phyloP scores from a whole-genome alignment of 2,888 invertebrate species.

The Cephalotes varians region DNA sequence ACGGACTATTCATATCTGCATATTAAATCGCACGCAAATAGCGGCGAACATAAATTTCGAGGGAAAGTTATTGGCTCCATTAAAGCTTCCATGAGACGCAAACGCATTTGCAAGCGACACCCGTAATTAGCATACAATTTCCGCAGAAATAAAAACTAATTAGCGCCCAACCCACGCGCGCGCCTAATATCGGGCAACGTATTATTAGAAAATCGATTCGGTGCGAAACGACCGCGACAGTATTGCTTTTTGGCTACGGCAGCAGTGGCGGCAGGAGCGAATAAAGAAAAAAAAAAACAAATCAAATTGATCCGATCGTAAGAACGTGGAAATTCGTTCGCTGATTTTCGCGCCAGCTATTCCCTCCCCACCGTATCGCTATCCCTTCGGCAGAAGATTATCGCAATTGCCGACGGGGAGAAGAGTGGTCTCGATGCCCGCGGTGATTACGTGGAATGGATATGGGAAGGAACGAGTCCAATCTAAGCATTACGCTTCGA shows the following conservation, averaged over 20 bases:
- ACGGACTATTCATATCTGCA: slow-evolving; percentile 23
- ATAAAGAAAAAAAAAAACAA: slow-evolving; percentile 52
- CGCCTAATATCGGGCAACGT: slow-evolving; percentile 22
- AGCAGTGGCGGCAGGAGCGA: neutral
- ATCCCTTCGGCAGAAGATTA: slow-evolving; percentile 65
- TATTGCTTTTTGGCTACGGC: slow-evolving; percentile 28
- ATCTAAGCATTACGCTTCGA: slow-evolving; percentile 81
- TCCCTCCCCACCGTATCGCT: slow-evolving; percentile 24
- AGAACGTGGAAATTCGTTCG: slow-evolving; percentile 72
- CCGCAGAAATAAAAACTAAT: slow-evolving; percentile 53
- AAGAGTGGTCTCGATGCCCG: slow-evolving; percentile 63
- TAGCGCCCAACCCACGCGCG: slow-evolving; percentile 13
- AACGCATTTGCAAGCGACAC: slow-evolving; percentile 32
- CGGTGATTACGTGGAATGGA: slow-evolving; percentile 79
- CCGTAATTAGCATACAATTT: slow-evolving; percentile 51
- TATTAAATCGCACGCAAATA: slow-evolving; percentile 42
- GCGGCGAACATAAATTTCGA: slow-evolving; percentile 23
- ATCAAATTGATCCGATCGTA: slow-evolving; percentile 58
- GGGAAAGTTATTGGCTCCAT: slow-evolving; percentile 48
- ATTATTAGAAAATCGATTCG: slow-evolving; percentile 49
- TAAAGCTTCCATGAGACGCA: slow-evolving; percentile 38
- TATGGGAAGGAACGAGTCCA: slow-evolving; percentile 80
- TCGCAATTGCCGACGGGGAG: slow-evolving; percentile 65
- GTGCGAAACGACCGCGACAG: slow-evolving; percentile 20
- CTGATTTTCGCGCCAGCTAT: slow-evolving; percentile 63